Evolutionary conservation across 2,113 vertebrate species (phyloP).

Genomic region (Pollachius pollachius): DNA sequence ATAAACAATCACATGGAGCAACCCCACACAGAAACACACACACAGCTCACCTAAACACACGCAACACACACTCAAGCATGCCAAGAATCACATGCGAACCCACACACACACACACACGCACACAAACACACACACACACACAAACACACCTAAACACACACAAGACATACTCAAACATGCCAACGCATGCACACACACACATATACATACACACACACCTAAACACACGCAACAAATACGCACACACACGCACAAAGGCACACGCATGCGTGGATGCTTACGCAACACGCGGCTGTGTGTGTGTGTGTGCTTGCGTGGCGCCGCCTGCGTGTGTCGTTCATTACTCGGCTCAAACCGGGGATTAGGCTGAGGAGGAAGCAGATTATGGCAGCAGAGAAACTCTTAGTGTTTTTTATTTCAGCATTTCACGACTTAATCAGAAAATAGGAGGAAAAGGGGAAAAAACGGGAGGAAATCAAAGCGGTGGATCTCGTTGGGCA

Average conservation of each 20-base stretch:
- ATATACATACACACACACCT: not conserved
- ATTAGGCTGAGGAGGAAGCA: slow-evolving; percentile 56
- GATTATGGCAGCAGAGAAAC: slow-evolving; percentile 48
- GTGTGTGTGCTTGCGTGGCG: slow-evolving; percentile 3
- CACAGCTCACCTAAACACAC: not conserved
- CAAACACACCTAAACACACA: slow-evolving; percentile 5
- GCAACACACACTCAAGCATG: not conserved
- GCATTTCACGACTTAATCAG: slow-evolving; percentile 33
- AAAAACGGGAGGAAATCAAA: slow-evolving; percentile 46
- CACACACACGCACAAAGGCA: slow-evolving; percentile 19
- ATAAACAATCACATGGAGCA: not conserved
- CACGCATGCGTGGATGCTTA: slow-evolving; percentile 32
- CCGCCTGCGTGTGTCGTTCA: slow-evolving; percentile 50
- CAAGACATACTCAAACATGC: not conserved
- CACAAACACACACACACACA: slow-evolving; percentile 19
- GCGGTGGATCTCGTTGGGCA: slow-evolving; percentile 48
- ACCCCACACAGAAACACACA: not conserved
- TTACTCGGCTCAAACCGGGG: slow-evolving; percentile 63
- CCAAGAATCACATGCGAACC: not conserved
- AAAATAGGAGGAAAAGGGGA: not conserved
- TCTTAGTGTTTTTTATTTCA: slow-evolving; percentile 16
- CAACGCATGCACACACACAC: not conserved
- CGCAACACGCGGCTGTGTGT: slow-evolving; percentile 37
- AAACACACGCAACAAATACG: slow-evolving; percentile 18
- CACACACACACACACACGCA: slow-evolving; percentile 8